Evolutionary conservation across 2,888 invertebrate species (phyloP).

Genomic region (Acrocyrtus sp.): DNA sequence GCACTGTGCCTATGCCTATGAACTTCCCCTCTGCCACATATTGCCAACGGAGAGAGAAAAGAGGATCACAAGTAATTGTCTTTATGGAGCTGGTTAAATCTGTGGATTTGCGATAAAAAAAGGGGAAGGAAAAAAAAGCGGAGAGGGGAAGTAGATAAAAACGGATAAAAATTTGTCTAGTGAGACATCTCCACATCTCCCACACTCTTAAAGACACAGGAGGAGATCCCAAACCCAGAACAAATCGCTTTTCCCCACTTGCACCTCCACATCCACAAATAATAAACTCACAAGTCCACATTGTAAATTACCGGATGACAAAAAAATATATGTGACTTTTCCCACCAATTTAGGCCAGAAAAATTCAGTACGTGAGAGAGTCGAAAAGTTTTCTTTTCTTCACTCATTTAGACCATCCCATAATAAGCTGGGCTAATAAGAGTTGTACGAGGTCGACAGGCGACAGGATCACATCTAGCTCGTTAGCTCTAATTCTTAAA

Average conservation of each 20-base stretch:
- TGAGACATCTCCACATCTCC: not conserved
- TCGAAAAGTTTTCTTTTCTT: no score
- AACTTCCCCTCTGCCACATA: not conserved
- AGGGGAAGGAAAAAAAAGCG: not conserved
- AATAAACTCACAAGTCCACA: not conserved
- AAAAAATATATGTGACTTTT: no score
- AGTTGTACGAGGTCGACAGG: no score
- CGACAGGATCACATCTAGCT: not conserved
- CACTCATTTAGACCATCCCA: no score
- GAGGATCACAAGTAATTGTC: conserved; percentile 47
- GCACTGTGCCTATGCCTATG: not conserved
- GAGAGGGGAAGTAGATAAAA: conserved; percentile 1
- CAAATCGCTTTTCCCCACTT: conserved; percentile 30
- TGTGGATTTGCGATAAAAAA: conserved; percentile 31
- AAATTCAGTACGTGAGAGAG: no score
- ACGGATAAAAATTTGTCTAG: not conserved
- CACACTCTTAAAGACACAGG: not conserved
- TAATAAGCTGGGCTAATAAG: no score
- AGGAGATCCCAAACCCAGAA: not conserved
- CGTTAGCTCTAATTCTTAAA: not conserved
- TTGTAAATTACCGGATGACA: not conserved
- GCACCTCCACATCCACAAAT: not conserved
- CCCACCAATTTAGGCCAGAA: no score
- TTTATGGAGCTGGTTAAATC: conserved; percentile 43
- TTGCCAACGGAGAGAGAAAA: no score